Base-by-base conservation (phyloP, 1,140 invertebrate species). In the Dendrolimus kikuchii region DNA sequence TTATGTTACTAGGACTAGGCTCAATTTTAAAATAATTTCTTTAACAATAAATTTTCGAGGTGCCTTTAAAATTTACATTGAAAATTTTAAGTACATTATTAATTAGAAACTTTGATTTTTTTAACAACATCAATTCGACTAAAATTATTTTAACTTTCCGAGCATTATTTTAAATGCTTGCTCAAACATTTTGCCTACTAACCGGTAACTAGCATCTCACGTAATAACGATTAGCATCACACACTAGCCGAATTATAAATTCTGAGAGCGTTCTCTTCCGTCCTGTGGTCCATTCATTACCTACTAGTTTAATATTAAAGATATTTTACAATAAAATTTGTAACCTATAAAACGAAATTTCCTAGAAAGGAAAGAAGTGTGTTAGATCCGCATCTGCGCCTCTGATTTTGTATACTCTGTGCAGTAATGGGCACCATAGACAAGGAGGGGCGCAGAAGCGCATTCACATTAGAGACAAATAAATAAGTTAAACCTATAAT, bases 251-350 rank as follows among this genome's bases (percentile, higher is more conserved):
- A 78, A 77, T 81, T 75, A 75, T 77, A 74, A 77, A 78, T 83
- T 83, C 83, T 83, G 83, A 86, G 83, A 86, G 83, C 82, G 57
- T 69, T 77, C 74, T 68, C 72, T 75, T 67, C 71, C 79, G 70
- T 77, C 77, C 62, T 74, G 70, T 84, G 82, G 81, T 84, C 81
- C 82, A 77, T 79, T 81, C 81, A 83, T 86, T 77, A 72, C 71
- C 67, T 81, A 77, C 67, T 68, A 74, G 40, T 23, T 49, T 74
- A 72, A 64, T 74, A 74, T 71, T 70, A 71, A 71, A 77, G 72
- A 68, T 80, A 81, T 76, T 71, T 81, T 86, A 86, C 80, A 85
- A 85, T 86, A 85, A 82, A 85, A 86, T 85, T 85, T 83, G 71
- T 82, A 83, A 84, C 75, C 83, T 86, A 86, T 60, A 75, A 77